Base-by-base conservation (phyloP, 1,140 invertebrate genomes). In the Lucilia sericata region DNA sequence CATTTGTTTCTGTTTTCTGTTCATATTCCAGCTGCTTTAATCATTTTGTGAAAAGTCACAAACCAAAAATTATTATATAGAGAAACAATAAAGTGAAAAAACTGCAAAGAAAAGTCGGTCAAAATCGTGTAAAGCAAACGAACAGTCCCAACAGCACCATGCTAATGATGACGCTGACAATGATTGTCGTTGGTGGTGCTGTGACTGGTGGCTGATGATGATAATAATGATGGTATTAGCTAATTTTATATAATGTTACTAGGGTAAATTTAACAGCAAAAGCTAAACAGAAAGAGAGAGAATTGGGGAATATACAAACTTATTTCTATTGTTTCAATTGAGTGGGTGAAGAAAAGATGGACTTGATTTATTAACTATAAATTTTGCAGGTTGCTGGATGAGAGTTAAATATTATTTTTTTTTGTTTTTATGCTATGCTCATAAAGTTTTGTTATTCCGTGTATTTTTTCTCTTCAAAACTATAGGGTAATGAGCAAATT, bases 41-140 rank as follows among this genome's bases (percentile, higher is more conserved):
- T 70, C 65, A 70, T 10, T 25, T 12, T 70, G 21, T 70, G 65
- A 70, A 70, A 70, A 70, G 65, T 70, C 65, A 70, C 10, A 21
- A 55, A 55, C 51, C 12, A 55, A 55, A 55, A 13, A 55, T 49
- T 49, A 75, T 75, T 75, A 75, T 75, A 34, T 42, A 42, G 42
- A 75, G 8, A 75, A 75, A 14, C 25, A 12, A 14, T 4, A 55
- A 55, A 34, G 25, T 30, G 25, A 75, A 75, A 25, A 13, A 75
- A 13, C 8, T 34, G 74, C 13, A n/a, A 75, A 70, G 19, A 70
- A 47, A 78, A 78, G 36, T 78, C 42, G 75, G 34, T 78, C 36
- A 78, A 47, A 78, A 78, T 78, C 75, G 75, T 78, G 75, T 78
- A 47, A 70, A 19, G 65, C 65, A 47, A 78, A 76, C 75, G 34